Evolutionary conservation across 1,140 invertebrate species (phyloP).

Genomic region (Brachionus angularis): DNA sequence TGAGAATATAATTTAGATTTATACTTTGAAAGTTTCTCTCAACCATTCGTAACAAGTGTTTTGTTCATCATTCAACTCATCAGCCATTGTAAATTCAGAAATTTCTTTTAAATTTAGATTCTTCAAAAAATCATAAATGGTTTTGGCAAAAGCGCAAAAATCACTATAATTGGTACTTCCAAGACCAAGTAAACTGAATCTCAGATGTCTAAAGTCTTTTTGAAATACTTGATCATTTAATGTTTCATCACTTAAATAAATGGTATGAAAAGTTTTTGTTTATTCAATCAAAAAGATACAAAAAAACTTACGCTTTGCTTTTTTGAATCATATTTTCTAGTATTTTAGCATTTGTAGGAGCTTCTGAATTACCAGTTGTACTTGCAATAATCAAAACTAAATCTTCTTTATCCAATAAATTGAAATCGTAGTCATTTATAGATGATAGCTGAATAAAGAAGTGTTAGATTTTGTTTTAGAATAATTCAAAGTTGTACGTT

Average conservation of each 20-base stretch:
- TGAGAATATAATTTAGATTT: neutral
- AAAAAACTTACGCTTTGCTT: neutral
- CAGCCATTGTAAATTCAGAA: neutral
- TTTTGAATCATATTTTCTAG: neutral
- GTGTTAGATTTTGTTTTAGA: conserved; percentile 37
- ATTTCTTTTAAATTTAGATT: neutral
- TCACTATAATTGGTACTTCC: neutral
- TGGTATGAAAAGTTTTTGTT: neutral
- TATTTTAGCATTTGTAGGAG: conserved; percentile 87
- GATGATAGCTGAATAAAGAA: conserved; percentile 75
- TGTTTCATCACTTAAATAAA: neutral
- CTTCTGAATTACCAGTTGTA: conserved; percentile 92
- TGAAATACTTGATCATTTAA: neutral
- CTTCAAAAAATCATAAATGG: neutral
- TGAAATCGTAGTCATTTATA: conserved; percentile 88
- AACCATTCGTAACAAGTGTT: neutral
- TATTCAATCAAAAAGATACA: too few species aligned
- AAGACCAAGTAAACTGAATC: conserved; percentile 52
- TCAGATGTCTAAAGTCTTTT: conserved; percentile 63
- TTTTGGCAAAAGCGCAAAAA: neutral
- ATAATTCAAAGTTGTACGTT: too few species aligned
- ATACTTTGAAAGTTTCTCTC: neutral
- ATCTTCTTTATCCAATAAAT: conserved; percentile 85
- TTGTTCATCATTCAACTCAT: neutral
- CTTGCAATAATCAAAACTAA: conserved; percentile 82